Percentiles rank a stretch among this genome's conserved stretches.
phyloP scores from a whole-genome alignment of 2,113 vertebrate species.

The Anhinga anhinga region DNA sequence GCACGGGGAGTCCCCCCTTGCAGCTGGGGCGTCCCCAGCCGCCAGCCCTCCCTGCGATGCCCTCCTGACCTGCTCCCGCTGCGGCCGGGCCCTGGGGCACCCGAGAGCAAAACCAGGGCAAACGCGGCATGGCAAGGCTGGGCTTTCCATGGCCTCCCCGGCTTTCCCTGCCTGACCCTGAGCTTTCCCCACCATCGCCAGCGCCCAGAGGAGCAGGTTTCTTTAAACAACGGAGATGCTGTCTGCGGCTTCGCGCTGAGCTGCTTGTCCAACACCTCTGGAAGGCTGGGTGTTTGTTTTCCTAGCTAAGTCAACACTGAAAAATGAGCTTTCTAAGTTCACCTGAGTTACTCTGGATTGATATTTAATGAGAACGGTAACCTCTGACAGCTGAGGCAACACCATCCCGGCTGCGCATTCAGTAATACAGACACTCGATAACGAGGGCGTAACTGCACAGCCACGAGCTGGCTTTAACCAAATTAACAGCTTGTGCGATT shows the following conservation, averaged over 20 bases:
- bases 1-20: rapidly evolving
- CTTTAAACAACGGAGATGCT: neutral
- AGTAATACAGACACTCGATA: neutral
- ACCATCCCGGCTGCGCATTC: neutral
- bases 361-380: neutral
- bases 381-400: neutral
- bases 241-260: rapidly evolving
- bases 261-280: neutral
- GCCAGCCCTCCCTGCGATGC: neutral
- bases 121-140: neutral
- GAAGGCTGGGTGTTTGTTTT: neutral
- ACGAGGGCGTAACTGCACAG: neutral
- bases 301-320: neutral
- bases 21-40: neutral
- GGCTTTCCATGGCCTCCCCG: neutral
- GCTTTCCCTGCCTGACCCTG: neutral
- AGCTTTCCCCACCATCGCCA: rapidly evolving
- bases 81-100: too few species aligned
- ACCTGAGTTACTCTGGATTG: neutral
- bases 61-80: neutral
- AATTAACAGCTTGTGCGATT: neutral
- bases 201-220: neutral
- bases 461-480: neutral
- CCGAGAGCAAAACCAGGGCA: neutral
- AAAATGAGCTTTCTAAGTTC: neutral